These are phyloP conservation scores for Archips crataeganus DNA, from an alignment of 2,888 invertebrate species.

Conservation along the genomic window DNA sequence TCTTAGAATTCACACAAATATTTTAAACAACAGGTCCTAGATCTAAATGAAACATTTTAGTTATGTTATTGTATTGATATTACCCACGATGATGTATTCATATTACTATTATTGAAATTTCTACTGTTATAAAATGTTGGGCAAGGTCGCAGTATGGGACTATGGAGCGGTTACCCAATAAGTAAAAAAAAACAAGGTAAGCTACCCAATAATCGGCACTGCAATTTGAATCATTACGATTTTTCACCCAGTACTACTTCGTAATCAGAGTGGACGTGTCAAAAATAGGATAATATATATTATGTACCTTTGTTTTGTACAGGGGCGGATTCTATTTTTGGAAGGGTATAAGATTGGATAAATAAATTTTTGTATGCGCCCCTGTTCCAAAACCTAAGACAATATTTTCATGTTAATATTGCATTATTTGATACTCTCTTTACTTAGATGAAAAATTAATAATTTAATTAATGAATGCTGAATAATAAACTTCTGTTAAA, in stretches of 20 bases:
- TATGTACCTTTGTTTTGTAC: too few species aligned
- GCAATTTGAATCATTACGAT: too few species aligned
- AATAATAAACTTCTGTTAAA: neutral
- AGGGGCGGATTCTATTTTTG: too few species aligned
- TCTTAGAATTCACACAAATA: conserved; percentile 42
- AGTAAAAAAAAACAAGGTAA: too few species aligned
- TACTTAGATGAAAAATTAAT: neutral
- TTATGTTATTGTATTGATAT: conserved; percentile 30
- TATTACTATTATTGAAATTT: neutral
- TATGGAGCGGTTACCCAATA: too few species aligned
- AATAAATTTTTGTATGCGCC: neutral
- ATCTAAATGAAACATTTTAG: conserved; percentile 25
- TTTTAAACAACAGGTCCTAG: conserved; percentile 24
- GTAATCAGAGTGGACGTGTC: too few species aligned
- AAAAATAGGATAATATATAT: too few species aligned
- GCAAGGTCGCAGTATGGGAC: neutral
- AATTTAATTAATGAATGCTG: neutral
- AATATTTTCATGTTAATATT: neutral
- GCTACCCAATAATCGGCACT: too few species aligned
- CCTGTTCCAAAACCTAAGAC: too few species aligned
- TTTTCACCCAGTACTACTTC: too few species aligned
- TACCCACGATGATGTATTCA: neutral
- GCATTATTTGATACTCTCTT: neutral
- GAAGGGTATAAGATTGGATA: too few species aligned
- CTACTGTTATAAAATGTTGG: neutral